Evolutionary conservation across 1,140 invertebrate genomes (phyloP), one percentile per base, ranked within the genome.

Genomic region (Cyclina sinensis): DNA sequence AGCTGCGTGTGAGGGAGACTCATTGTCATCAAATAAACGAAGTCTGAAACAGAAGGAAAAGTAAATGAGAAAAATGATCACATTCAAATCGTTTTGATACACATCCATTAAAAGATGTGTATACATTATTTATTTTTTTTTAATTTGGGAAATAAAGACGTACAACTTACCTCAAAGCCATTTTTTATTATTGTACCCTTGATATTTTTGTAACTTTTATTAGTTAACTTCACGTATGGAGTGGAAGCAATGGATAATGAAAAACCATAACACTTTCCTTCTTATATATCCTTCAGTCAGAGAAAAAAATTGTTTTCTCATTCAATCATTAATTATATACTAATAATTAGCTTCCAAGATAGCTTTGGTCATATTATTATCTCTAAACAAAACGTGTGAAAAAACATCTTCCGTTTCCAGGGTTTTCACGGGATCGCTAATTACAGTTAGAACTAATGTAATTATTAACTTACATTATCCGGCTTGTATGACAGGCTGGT

Each of bases 11-110:
- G 48, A 21, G 4, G 46, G 73, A 14, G 43, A 78, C 1, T 78
- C 73, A 48, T 39, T 21, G 46, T 46, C 24, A 3, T 78, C 73
- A 78, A 78, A 78, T 43, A 78, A 78, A 78, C 73, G 73, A 78
- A 78, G 39, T 78, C 73, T 78, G 73, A 78, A 78, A 78, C 0
- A 11, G 24, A 24, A 32, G 39, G 11, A 32, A 78, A 5, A 74
- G 9, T 32, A n/a, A 65, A 18, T 3, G 1, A 32, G 9, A 65
- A 32, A 5, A 65, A 32, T 59, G n/a, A 5, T 59, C n/a, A 27
- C n/a, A n/a, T n/a, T n/a, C n/a, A 51, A 9, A 9, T 51, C 18
- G 48, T 51, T 51, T 51, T 51, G 48, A 51, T 51, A 51, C 18
- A 11, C n/a, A n/a, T n/a, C n/a, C n/a, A 59, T 59, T 59, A 59